Evolutionary conservation across 2,797 vertebrate genomes (phyloP).

Genomic region (Acanthornis magna): DNA sequence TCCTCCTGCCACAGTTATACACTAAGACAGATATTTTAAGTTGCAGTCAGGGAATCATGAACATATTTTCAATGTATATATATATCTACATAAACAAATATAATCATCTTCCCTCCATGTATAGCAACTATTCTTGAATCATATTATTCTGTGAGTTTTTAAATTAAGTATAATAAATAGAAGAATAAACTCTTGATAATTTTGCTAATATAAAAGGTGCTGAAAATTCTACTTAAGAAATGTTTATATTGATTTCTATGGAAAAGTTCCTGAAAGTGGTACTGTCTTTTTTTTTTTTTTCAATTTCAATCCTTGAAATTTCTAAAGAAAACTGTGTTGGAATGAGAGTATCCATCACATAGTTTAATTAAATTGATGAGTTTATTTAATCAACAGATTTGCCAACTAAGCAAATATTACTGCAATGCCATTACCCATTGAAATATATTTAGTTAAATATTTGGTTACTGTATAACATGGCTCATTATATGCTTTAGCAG

Average conservation of each 20-base stretch:
- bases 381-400: constrained; percentile 39
- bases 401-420: constrained; percentile 9
- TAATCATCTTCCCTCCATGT: background rate
- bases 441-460: constrained; percentile 61
- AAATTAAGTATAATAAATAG: background rate
- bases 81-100: background rate
- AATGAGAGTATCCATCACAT: background rate
- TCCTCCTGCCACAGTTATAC: background rate
- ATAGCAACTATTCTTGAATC: background rate
- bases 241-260: background rate
- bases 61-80: background rate
- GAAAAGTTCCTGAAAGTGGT: background rate
- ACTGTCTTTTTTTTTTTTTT: background rate
- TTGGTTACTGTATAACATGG: constrained; percentile 41
- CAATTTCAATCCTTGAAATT: background rate
- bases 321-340: background rate
- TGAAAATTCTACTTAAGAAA: background rate
- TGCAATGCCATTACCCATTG: background rate
- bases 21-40: background rate
- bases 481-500: constrained; percentile 45
- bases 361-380: constrained; percentile 46
- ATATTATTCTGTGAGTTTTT: background rate
- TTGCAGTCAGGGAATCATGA: background rate
- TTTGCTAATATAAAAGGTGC: background rate
- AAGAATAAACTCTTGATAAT: background rate